Percentiles rank a stretch among this genome's conserved stretches.
Conservation (phyloP, 2,888 invertebrate species). For the Acrobasis suavella region DNA sequence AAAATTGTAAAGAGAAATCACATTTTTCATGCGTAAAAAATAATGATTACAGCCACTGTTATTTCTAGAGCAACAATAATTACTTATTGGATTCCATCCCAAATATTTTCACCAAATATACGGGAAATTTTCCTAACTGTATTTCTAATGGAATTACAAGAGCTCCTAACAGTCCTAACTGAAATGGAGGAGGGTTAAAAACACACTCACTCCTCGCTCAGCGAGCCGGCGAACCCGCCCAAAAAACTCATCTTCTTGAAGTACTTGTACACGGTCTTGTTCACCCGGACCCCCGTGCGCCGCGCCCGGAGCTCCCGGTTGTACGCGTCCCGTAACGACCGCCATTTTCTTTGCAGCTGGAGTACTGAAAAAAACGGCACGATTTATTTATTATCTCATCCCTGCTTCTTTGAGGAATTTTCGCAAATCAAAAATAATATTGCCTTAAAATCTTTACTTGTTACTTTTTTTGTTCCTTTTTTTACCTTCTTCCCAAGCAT, state of each 20-base stretch:
- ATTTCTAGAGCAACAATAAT: no score
- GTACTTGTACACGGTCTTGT: constrained; percentile 66
- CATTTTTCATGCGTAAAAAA: no score
- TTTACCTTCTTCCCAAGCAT: no score
- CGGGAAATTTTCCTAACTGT: not conserved
- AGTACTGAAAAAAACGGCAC: constrained; percentile 50
- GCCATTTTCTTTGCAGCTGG: constrained; percentile 73
- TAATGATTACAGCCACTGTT: no score
- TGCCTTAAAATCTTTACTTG: no score
- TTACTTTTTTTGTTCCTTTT: no score
- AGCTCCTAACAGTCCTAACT: not conserved
- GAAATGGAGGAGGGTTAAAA: not conserved
- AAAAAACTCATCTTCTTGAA: constrained; percentile 71
- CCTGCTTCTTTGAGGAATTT: not conserved
- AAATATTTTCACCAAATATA: no score
- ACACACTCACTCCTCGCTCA: constrained; percentile 61
- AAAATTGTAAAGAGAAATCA: no score
- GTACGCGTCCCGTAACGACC: constrained; percentile 72
- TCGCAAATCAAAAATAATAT: constrained; percentile 10
- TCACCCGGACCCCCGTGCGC: constrained; percentile 47
- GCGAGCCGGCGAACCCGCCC: constrained; percentile 62
- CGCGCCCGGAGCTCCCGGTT: constrained; percentile 66
- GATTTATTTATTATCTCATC: not conserved
- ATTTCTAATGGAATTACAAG: constrained; percentile 13
- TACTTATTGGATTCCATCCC: no score